Evolutionary conservation across 2,888 invertebrate genomes (phyloP).

Genomic region (Exephanes ischioxanthus): DNA sequence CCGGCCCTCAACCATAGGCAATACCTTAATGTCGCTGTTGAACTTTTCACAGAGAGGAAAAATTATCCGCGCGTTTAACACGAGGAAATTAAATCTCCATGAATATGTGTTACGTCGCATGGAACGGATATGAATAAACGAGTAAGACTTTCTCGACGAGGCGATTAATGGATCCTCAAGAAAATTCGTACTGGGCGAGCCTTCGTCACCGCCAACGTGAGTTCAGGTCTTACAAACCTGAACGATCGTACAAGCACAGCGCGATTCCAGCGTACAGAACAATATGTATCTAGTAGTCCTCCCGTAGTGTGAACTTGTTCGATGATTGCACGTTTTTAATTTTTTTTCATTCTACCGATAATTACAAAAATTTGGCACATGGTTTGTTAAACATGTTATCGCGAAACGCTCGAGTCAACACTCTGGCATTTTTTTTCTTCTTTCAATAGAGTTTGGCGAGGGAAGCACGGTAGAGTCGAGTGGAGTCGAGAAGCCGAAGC

Average conservation of each 20-base stretch:
- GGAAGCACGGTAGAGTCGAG: constrained; percentile 51
- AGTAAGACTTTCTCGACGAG: too few species aligned
- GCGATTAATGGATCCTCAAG: too few species aligned
- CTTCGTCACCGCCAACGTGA: too few species aligned
- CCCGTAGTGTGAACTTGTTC: too few species aligned
- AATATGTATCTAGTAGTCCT: too few species aligned
- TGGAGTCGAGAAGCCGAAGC: constrained; percentile 61
- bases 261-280: too few species aligned
- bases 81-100: not conserved
- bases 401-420: constrained; percentile 30
- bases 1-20: constrained; percentile 23
- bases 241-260: too few species aligned
- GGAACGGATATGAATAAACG: too few species aligned
- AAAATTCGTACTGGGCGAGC: too few species aligned
- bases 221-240: too few species aligned
- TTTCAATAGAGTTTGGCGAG: constrained; percentile 53
- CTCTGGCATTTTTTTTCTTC: constrained; percentile 41
- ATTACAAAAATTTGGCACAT: constrained; percentile 20
- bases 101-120: not conserved
- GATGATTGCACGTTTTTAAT: too few species aligned
- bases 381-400: constrained; percentile 44
- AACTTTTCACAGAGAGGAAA: constrained; percentile 8
- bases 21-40: constrained; percentile 37
- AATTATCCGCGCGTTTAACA: not conserved
- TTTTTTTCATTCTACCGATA: too few species aligned